These are phyloP conservation scores for Platycheirus rosarum DNA, from an alignment of 2,888 invertebrate species.

Conservation along the genomic window DNA sequence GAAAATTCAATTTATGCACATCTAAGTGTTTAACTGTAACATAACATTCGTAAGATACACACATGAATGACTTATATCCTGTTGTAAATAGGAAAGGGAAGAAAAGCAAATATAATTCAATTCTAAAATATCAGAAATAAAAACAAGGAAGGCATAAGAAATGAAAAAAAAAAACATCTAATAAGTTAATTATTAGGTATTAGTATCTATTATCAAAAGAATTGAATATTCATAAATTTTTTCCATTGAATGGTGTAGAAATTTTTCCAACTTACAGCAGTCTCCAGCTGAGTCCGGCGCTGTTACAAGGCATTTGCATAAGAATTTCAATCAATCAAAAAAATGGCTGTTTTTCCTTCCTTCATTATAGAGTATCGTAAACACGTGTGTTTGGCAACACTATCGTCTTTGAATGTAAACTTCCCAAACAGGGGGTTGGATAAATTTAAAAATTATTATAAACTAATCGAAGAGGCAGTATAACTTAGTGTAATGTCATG, in stretches of 20 bases:
- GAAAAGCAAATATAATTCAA: constrained; percentile 49
- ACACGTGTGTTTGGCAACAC: constrained; percentile 30
- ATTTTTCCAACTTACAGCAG: constrained; percentile 41
- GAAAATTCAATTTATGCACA: constrained; percentile 65
- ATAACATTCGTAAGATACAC: constrained; percentile 57
- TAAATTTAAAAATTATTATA: constrained; percentile 40
- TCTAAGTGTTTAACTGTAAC: constrained; percentile 65
- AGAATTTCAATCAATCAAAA: constrained; percentile 73
- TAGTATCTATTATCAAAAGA: constrained; percentile 30
- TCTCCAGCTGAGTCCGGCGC: constrained; percentile 46
- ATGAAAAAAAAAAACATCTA: constrained; percentile 26
- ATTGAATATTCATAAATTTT: constrained; percentile 70
- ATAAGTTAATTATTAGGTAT: constrained; percentile 63
- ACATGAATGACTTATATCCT: constrained; percentile 72
- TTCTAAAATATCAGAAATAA: constrained; percentile 21
- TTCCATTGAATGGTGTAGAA: constrained; percentile 37
- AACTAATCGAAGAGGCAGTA: constrained; percentile 37
- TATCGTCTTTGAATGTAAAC: constrained; percentile 19
- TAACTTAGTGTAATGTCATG: constrained; percentile 56
- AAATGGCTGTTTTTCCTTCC: constrained; percentile 29
- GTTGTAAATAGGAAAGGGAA: constrained; percentile 51
- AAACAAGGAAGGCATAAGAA: constrained; percentile 20
- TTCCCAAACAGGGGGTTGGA: constrained; percentile 5
- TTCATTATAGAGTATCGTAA: constrained; percentile 19
- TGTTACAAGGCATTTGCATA: constrained; percentile 63